Conservation (phyloP, 2,797 vertebrate genomes). For the Leptodactylus fallax region DNA sequence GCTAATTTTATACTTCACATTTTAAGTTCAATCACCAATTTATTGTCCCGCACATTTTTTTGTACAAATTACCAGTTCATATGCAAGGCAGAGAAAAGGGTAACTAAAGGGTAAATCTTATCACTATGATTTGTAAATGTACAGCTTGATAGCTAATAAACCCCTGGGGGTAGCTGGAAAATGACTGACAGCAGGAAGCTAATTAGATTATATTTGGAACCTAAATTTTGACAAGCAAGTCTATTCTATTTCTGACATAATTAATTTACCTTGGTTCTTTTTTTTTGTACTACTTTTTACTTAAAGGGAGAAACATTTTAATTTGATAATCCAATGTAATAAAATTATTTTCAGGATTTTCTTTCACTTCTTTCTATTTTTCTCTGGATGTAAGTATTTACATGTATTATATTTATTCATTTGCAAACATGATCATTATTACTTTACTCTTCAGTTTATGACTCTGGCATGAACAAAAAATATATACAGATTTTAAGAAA, state of each 20-base stretch:
- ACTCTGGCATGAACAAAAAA: too few relatives aligned
- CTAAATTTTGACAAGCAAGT: slow-evolving; percentile 31
- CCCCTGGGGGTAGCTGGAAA: slow-evolving; percentile 11
- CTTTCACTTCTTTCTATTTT: not conserved
- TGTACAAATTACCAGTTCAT: not conserved
- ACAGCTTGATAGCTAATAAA: slow-evolving; percentile 41
- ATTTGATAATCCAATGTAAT: not conserved
- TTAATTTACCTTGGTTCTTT: slow-evolving; percentile 24
- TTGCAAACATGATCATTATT: too few relatives aligned
- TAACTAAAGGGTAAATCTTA: slow-evolving; percentile 1
- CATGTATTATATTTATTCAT: too few relatives aligned
- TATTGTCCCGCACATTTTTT: not conserved
- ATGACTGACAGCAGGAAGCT: slow-evolving; percentile 46
- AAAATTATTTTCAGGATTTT: not conserved
- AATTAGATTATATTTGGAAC: slow-evolving; percentile 56
- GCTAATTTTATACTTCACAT: too few relatives aligned
- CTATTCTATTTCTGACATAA: slow-evolving; percentile 45
- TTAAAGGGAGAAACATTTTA: not conserved
- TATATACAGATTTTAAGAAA: too few relatives aligned
- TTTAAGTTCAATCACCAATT: not conserved
- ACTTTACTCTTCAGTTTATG: too few relatives aligned
- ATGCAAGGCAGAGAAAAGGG: slow-evolving; percentile 11
- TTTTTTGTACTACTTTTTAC: not conserved
- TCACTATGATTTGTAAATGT: slow-evolving; percentile 24
- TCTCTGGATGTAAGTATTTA: not conserved